phyloP scores from a whole-genome alignment of 2,113 vertebrate species.

The Paralichthys olivaceus region DNA sequence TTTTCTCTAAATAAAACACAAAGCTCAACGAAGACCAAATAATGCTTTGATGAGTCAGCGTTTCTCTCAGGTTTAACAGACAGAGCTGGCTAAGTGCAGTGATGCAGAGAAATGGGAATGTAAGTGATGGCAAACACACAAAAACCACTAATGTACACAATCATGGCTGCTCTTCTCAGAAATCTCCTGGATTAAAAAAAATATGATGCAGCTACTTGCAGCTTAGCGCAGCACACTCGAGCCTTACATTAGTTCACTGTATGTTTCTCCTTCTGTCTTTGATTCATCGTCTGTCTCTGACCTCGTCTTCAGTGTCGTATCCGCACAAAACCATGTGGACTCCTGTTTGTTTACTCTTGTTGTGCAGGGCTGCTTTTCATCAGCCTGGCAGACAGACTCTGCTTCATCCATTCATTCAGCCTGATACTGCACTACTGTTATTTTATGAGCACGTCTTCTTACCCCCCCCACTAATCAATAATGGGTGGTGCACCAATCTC shows the following conservation, averaged over 20 bases:
- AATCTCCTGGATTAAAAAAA: neutral
- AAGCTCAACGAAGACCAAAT: neutral
- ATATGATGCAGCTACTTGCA: neutral
- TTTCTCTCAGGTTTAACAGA: neutral
- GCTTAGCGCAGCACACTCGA: neutral
- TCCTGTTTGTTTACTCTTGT: neutral
- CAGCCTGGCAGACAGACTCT: too few species aligned
- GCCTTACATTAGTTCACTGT: neutral
- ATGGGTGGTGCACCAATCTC: neutral
- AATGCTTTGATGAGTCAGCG: neutral
- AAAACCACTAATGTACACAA: neutral
- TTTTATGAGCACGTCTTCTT: too few species aligned
- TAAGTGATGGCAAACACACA: neutral
- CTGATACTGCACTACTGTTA: too few species aligned
- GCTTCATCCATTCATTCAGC: too few species aligned
- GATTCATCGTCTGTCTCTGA: neutral
- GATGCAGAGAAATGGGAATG: neutral
- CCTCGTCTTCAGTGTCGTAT: neutral
- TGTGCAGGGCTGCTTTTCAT: neutral
- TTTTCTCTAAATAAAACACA: neutral
- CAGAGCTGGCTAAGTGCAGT: neutral
- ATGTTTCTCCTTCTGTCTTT: neutral
- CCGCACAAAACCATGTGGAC: too few species aligned
- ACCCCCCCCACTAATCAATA: neutral
- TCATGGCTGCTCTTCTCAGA: neutral